Conservation (phyloP, 2,888 invertebrate genomes). For the Agrotis puta region DNA sequence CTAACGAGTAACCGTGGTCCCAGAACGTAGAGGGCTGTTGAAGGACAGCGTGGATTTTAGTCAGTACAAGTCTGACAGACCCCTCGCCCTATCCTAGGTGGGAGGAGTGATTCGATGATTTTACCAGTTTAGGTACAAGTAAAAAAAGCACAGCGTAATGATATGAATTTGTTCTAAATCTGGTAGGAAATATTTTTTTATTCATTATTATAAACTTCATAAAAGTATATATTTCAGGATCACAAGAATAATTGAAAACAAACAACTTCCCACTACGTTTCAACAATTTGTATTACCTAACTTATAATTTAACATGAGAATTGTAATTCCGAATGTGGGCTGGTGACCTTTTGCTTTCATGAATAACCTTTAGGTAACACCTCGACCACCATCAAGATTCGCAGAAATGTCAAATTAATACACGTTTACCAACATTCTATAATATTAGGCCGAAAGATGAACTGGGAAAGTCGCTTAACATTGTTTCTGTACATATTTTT, state of each 20-base stretch:
- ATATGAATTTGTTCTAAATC: not conserved
- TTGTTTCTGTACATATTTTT: no score
- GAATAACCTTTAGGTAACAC: not conserved
- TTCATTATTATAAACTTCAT: no score
- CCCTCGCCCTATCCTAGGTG: no score
- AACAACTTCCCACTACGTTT: not conserved
- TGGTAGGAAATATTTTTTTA: no score
- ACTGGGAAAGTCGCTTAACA: no score
- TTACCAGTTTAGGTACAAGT: no score
- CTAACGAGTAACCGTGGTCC: no score
- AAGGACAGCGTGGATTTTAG: no score
- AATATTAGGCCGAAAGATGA: no score
- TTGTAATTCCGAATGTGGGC: constrained; percentile 1
- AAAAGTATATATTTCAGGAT: not conserved
- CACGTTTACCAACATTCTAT: not conserved
- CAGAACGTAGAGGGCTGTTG: no score
- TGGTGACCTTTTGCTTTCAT: constrained; percentile 7
- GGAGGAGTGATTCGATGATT: no score
- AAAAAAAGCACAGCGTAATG: not conserved
- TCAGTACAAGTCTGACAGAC: no score
- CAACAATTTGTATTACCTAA: not conserved
- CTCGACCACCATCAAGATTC: not conserved
- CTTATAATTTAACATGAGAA: not conserved
- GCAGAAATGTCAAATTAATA: constrained; percentile 2
- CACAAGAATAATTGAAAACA: not conserved